phyloP scores from a whole-genome alignment of 1,140 invertebrate genomes.

The Delia radicum region DNA sequence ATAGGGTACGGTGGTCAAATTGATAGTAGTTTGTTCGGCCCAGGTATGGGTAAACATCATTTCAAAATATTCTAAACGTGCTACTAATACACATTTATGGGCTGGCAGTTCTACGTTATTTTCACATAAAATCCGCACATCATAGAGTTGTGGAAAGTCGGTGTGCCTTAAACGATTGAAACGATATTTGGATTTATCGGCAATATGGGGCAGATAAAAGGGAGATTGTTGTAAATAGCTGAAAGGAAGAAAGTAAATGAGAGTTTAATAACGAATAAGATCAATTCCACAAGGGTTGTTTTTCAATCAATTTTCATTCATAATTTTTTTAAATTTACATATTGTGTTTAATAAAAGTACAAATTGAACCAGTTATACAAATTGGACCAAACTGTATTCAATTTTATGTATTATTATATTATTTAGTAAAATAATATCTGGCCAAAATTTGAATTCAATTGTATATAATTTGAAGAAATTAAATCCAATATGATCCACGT shows the following conservation, averaged over 20 bases:
- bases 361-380: no score
- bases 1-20: conserved; percentile 40
- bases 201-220: conserved; percentile 24
- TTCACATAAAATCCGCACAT: conserved; percentile 61
- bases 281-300: no score
- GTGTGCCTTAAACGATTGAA: conserved; percentile 37
- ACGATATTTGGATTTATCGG: conserved; percentile 29
- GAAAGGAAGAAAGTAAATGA: background rate
- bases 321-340: no score
- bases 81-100: conserved; percentile 70
- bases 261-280: background rate
- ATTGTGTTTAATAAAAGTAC: no score
- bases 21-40: conserved; percentile 60
- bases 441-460: no score
- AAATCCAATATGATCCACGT: no score
- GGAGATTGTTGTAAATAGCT: conserved; percentile 24
- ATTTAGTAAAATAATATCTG: no score
- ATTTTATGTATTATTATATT: no score
- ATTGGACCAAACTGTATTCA: no score
- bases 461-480: no score
- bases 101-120: conserved; percentile 61
- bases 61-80: conserved; percentile 71
- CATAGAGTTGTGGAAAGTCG: conserved; percentile 60
- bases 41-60: conserved; percentile 69
- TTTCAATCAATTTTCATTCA: no score